Evolutionary conservation across 1,140 invertebrate species (phyloP).

Genomic region (Littorina saxatilis): DNA sequence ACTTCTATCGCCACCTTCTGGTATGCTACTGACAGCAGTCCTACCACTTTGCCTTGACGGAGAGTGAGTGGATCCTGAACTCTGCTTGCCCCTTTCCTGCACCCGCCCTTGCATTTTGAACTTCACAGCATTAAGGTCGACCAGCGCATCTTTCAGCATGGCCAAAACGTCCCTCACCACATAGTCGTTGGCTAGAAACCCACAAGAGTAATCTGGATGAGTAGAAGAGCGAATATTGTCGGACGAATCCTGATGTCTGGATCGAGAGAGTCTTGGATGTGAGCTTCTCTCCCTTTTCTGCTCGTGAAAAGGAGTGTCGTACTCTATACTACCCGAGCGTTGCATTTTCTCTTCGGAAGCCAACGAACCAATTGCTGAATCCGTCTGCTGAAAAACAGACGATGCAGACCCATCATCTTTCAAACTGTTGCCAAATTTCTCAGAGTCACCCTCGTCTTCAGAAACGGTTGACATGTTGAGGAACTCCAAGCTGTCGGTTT

Average conservation of each 20-base stretch:
- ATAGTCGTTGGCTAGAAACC: constrained; percentile 73
- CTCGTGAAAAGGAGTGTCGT: constrained; percentile 63
- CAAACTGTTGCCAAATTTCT: neutral
- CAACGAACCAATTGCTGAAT: constrained; percentile 23
- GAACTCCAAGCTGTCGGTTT: constrained; percentile 36
- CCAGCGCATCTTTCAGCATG: constrained; percentile 67
- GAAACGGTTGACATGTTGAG: constrained; percentile 44
- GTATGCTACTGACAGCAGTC: too few species aligned
- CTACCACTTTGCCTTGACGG: neutral
- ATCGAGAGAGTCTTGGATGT: constrained; percentile 7
- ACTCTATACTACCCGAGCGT: constrained; percentile 38
- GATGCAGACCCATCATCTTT: neutral
- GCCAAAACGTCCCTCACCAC: constrained; percentile 70
- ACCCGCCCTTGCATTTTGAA: constrained; percentile 55
- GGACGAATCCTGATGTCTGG: constrained; percentile 55
- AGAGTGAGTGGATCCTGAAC: neutral
- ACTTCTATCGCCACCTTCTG: neutral
- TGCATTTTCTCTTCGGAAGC: neutral
- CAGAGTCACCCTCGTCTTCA: constrained; percentile 43
- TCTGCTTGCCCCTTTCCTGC: constrained; percentile 15
- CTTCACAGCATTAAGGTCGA: constrained; percentile 64
- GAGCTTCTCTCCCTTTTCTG: neutral
- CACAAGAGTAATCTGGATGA: constrained; percentile 38
- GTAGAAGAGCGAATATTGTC: constrained; percentile 52
- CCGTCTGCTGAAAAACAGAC: constrained; percentile 9